Evolutionary conservation across 1,140 invertebrate species (phyloP).

Genomic region (Drosophila kohkoa): DNA sequence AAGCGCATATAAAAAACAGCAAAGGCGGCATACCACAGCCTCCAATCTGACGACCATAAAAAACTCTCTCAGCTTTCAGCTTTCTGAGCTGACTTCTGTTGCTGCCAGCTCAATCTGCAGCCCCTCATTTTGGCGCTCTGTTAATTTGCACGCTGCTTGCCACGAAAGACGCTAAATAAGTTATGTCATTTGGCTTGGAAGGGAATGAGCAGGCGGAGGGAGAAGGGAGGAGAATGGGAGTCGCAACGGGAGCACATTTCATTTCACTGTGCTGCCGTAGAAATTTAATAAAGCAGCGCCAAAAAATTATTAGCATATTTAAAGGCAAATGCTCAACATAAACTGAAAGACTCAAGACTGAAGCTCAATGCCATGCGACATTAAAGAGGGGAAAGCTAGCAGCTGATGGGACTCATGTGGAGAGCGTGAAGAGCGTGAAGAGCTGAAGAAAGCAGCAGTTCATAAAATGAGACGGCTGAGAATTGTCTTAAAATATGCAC

Average conservation of each 20-base stretch:
- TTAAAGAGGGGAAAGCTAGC: constrained; percentile 38
- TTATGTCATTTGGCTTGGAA: constrained; percentile 68
- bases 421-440: constrained; percentile 28
- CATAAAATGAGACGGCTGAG: constrained; percentile 57
- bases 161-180: constrained; percentile 67
- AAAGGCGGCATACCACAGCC: constrained; percentile 32
- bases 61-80: constrained; percentile 2
- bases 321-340: constrained; percentile 48
- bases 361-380: constrained; percentile 39
- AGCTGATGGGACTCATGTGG: constrained; percentile 52
- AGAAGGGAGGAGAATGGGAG: neutral
- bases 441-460: constrained; percentile 32
- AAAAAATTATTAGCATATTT: constrained; percentile 81
- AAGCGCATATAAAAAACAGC: constrained; percentile 60
- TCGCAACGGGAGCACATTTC: constrained; percentile 32
- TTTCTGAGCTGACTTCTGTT: neutral
- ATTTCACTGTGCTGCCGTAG: constrained; percentile 71
- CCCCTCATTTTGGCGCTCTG: constrained; percentile 27
- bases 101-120: constrained; percentile 4
- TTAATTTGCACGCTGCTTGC: constrained; percentile 67
- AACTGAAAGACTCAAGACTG: constrained; percentile 35
- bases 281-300: constrained; percentile 77
- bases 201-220: neutral
- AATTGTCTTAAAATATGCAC: constrained; percentile 64
- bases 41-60: constrained; percentile 53